These are phyloP conservation scores for Hermetia illucens DNA, from an alignment of 1,140 invertebrate genomes.

Conservation along the genomic window DNA sequence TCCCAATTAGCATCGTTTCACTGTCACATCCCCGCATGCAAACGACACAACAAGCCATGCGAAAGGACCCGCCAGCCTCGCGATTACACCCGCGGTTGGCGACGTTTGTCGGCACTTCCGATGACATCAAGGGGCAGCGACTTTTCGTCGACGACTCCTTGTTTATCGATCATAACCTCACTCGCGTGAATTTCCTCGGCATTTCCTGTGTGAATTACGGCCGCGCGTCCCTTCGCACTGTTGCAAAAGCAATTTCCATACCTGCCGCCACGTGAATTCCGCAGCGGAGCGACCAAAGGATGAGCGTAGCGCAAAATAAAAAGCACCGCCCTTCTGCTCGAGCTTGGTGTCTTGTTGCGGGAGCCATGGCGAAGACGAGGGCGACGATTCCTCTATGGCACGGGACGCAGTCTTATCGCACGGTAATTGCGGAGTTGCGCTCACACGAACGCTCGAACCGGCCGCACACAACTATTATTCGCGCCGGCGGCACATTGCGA, in stretches of 20 bases:
- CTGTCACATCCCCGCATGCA: too few species aligned
- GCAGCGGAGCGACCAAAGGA: background rate
- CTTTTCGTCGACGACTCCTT: background rate
- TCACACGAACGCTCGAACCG: too few species aligned
- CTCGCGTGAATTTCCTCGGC: background rate
- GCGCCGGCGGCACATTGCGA: too few species aligned
- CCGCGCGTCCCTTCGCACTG: background rate
- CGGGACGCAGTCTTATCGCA: too few species aligned
- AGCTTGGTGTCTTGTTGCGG: too few species aligned
- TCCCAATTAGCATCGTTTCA: too few species aligned
- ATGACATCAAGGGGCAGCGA: background rate
- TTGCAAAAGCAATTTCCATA: background rate
- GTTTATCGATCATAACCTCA: slow-evolving; percentile 1
- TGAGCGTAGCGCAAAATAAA: background rate
- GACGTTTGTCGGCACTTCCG: background rate
- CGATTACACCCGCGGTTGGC: background rate
- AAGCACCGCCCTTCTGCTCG: background rate
- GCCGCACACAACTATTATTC: too few species aligned
- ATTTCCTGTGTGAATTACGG: background rate
- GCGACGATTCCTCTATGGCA: too few species aligned
- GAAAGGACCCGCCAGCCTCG: too few species aligned
- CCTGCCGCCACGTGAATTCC: background rate
- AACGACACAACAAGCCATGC: too few species aligned
- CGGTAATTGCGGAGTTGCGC: too few species aligned
- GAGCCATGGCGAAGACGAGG: background rate